These are phyloP conservation scores for Orientallactaga bullata DNA, from an alignment of 2,113 vertebrate species.

Conservation along the genomic window DNA sequence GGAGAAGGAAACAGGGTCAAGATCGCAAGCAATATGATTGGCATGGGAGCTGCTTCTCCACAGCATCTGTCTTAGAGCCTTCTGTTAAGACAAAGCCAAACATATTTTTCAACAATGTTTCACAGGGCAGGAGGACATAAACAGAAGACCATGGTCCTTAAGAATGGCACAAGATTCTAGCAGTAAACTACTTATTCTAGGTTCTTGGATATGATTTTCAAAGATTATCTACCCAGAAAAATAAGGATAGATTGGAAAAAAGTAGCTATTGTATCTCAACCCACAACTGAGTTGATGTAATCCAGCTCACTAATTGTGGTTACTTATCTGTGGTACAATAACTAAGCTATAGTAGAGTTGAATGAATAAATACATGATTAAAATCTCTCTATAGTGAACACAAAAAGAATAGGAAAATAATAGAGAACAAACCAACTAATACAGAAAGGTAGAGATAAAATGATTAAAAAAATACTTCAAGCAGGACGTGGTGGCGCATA, in stretches of 20 bases:
- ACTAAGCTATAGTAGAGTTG: neutral
- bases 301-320: neutral
- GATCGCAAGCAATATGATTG: neutral
- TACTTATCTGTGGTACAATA: neutral
- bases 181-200: neutral
- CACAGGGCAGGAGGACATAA: neutral
- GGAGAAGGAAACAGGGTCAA: neutral
- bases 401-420: neutral
- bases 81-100: conserved; percentile 20
- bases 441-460: conserved; percentile 5
- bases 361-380: neutral
- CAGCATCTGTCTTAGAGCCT: neutral
- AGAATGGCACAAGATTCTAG: neutral
- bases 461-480: conserved; percentile 17
- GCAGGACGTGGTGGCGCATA: no score
- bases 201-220: neutral
- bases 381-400: conserved; percentile 35
- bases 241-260: neutral
- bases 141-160: neutral
- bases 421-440: neutral
- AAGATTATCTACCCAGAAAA: neutral
- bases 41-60: neutral
- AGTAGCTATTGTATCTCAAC: neutral
- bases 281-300: neutral
- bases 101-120: neutral